Percentiles rank a stretch among this genome's conserved stretches.
Conservation (phyloP, 2,888 invertebrate species). For the Adineta ricciae region DNA sequence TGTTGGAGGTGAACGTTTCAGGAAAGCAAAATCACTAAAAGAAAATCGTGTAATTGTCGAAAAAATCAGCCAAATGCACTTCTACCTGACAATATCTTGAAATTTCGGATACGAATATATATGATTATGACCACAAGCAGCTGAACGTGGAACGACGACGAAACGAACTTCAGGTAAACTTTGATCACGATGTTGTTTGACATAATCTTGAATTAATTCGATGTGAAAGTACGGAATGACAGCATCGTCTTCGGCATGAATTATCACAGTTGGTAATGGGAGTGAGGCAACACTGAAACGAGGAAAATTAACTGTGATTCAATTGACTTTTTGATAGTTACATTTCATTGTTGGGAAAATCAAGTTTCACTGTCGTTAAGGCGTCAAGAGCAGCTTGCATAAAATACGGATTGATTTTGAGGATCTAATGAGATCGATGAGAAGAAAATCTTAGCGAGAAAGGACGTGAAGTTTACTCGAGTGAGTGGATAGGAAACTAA, state of each 20-base stretch:
- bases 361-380: neutral
- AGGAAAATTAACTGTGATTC: no score
- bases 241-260: slow-evolving; percentile 32
- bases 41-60: no score
- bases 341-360: neutral
- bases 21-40: slow-evolving; percentile 6
- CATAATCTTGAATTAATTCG: slow-evolving; percentile 12
- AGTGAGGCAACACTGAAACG: neutral
- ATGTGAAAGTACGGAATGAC: slow-evolving; percentile 26
- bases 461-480: neutral
- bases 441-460: neutral
- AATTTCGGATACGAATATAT: slow-evolving; percentile 21
- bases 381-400: neutral
- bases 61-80: neutral
- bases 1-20: neutral
- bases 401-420: neutral
- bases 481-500: neutral
- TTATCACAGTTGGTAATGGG: slow-evolving; percentile 11
- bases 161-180: neutral
- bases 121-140: slow-evolving; percentile 10
- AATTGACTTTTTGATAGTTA: neutral
- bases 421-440: neutral
- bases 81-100: neutral
- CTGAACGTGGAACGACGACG: neutral
- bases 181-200: neutral